Conservation (phyloP, 2,888 invertebrate species). For the Xiphydria camelus region DNA sequence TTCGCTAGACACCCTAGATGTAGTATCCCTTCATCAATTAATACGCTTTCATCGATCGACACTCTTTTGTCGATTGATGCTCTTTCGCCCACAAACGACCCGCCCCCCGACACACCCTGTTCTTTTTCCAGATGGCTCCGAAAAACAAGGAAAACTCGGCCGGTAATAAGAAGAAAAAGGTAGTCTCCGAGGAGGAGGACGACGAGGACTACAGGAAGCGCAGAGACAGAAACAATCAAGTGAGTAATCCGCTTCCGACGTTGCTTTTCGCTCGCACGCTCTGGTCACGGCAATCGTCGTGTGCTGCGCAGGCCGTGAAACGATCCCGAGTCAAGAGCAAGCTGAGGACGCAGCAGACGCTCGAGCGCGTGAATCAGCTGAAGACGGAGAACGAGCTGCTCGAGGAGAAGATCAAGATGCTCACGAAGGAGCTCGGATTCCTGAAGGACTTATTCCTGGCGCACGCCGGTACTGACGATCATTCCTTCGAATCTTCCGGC, state of each 20-base stretch:
- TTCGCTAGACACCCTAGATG: too few species aligned
- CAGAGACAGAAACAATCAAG: slow-evolving; percentile 79
- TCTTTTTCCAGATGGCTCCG: slow-evolving; percentile 49
- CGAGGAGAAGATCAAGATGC: slow-evolving; percentile 78
- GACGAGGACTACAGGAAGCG: slow-evolving; percentile 74
- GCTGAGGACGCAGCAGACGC: slow-evolving; percentile 76
- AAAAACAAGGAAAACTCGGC: slow-evolving; percentile 48
- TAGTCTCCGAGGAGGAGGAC: slow-evolving; percentile 65
- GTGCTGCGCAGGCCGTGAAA: slow-evolving; percentile 73
- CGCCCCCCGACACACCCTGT: too few species aligned
- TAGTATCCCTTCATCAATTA: too few species aligned
- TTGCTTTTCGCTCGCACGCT: too few species aligned
- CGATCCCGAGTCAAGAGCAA: slow-evolving; percentile 79
- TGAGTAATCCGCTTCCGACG: too few species aligned
- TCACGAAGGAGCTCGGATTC: slow-evolving; percentile 80
- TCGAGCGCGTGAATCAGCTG: slow-evolving; percentile 73
- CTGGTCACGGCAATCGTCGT: too few species aligned
- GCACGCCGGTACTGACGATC: slow-evolving; percentile 79
- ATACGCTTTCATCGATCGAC: too few species aligned
- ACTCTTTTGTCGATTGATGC: too few species aligned
- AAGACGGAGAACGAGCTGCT: slow-evolving; percentile 79
- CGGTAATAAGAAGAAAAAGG: slow-evolving; percentile 36
- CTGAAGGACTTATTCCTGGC: slow-evolving; percentile 80
- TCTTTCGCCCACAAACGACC: too few species aligned
- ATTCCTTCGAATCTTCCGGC: too few species aligned